These are phyloP conservation scores for Tenthredo scrophulariae DNA, from an alignment of 2,888 invertebrate genomes.

Conservation along the genomic window DNA sequence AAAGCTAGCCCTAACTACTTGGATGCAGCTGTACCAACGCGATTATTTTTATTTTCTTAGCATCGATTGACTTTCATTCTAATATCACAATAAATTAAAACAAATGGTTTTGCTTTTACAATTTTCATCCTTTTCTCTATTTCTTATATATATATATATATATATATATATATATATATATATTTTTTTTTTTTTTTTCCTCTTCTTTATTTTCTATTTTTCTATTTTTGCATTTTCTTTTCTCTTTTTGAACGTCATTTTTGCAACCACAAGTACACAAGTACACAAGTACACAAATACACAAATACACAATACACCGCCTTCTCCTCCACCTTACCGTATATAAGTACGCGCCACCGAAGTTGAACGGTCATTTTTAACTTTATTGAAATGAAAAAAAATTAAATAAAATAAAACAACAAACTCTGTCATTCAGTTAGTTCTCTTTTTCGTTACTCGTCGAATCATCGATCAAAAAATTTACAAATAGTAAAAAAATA, in stretches of 20 bases:
- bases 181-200: background rate
- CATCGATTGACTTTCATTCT: conserved; percentile 36
- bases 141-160: too few relatives aligned
- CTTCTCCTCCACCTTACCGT: too few relatives aligned
- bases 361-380: background rate
- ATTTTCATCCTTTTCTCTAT: background rate
- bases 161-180: too few relatives aligned
- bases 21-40: conserved; percentile 24
- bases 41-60: background rate
- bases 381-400: background rate
- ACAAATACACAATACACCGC: too few relatives aligned
- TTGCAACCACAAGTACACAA: background rate
- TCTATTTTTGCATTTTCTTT: background rate
- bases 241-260: background rate
- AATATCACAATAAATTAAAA: conserved; percentile 31
- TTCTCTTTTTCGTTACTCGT: background rate
- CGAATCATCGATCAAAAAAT: too few relatives aligned
- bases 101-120: background rate
- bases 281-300: too few relatives aligned
- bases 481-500: too few relatives aligned
- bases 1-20: conserved; percentile 43
- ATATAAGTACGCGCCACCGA: conserved; percentile 16
- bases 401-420: background rate
- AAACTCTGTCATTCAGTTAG: background rate
- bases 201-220: background rate